Conservation (phyloP, 2,888 invertebrate species). For the Diachrysia chrysitis region DNA sequence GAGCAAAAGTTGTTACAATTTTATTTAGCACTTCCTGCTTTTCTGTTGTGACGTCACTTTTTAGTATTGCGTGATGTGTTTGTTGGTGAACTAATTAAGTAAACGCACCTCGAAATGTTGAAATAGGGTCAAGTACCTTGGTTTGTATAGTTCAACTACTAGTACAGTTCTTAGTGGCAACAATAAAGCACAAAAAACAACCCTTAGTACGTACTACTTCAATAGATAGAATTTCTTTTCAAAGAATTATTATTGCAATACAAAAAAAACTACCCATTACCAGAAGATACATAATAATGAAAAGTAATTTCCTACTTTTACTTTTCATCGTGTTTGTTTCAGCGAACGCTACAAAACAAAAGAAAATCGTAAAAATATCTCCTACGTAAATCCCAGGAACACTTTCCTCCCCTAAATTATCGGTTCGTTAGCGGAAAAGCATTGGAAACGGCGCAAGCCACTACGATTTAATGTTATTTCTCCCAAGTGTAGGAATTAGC, state of each 20-base stretch:
- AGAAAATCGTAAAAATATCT: slow-evolving; percentile 50
- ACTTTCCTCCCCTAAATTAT: slow-evolving; percentile 76
- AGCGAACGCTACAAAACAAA: slow-evolving; percentile 33
- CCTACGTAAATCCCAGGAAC: slow-evolving; percentile 62
- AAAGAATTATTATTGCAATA: no score
- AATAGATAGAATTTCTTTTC: no score
- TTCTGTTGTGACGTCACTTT: slow-evolving; percentile 35
- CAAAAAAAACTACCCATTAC: no score
- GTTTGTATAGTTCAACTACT: neutral
- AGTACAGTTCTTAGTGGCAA: no score
- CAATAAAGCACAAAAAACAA: no score
- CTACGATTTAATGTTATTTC: slow-evolving; percentile 85
- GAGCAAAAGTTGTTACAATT: slow-evolving; percentile 35
- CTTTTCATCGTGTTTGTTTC: neutral
- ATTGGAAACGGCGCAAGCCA: slow-evolving; percentile 65
- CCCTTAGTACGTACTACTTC: no score
- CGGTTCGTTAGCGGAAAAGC: slow-evolving; percentile 83
- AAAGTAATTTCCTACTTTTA: neutral
- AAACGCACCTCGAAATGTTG: slow-evolving; percentile 24
- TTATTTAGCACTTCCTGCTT: slow-evolving; percentile 41
- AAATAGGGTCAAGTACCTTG: slow-evolving; percentile 23
- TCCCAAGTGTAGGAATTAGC: slow-evolving; percentile 84
- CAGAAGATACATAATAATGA: neutral
- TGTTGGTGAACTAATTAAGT: slow-evolving; percentile 47
- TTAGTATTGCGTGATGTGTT: slow-evolving; percentile 30